phyloP scores from a whole-genome alignment of 2,113 vertebrate species.

The Aspidoscelis tigris region DNA sequence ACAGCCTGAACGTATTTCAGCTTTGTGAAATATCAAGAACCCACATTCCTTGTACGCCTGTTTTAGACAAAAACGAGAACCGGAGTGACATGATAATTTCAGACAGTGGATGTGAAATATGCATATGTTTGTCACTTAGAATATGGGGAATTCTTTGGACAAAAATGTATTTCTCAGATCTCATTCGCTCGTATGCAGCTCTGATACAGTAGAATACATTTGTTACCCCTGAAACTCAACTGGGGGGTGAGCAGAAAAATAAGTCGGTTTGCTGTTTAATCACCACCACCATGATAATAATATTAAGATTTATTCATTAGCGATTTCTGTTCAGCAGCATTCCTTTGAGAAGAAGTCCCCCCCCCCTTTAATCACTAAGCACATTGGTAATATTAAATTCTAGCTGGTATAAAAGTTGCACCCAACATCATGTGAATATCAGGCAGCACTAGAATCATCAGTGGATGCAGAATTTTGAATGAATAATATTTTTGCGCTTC shows the following conservation, averaged over 20 bases:
- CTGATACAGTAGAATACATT: constrained; percentile 72
- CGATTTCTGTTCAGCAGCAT: constrained; percentile 69
- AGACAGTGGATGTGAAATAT: constrained; percentile 55
- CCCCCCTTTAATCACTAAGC: too few species aligned
- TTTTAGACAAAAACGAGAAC: constrained; percentile 53
- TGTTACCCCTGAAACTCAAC: neutral
- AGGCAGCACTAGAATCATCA: too few species aligned
- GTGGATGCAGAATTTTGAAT: too few species aligned
- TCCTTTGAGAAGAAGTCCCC: constrained; percentile 46
- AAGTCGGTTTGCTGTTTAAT: neutral
- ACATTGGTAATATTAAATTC: too few species aligned
- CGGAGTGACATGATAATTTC: constrained; percentile 51
- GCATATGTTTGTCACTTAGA: constrained; percentile 63
- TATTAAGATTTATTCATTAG: constrained; percentile 48
- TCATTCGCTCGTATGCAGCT: constrained; percentile 69
- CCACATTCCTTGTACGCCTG: constrained; percentile 56
- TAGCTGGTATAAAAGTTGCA: too few species aligned
- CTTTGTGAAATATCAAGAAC: constrained; percentile 53
- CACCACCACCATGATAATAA: neutral
- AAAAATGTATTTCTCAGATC: constrained; percentile 65
- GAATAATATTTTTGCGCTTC: neutral
- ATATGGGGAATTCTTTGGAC: constrained; percentile 54
- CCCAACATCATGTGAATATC: too few species aligned
- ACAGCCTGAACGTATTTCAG: constrained; percentile 59
- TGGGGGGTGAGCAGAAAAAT: neutral